Evolutionary conservation across 2,888 invertebrate genomes (phyloP).

Genomic region (Mythimna albipuncta): DNA sequence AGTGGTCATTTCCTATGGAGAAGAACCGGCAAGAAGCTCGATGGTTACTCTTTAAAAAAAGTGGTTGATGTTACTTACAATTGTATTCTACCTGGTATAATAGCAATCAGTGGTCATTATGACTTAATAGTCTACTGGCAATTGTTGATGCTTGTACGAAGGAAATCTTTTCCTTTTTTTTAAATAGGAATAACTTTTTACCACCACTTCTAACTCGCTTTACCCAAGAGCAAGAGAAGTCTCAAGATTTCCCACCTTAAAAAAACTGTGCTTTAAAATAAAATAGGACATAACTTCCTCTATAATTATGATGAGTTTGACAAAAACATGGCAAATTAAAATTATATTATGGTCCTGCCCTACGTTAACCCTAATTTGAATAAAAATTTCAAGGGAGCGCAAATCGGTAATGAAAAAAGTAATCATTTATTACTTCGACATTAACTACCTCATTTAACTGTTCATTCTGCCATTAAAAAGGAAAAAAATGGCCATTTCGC

Average conservation of each 20-base stretch:
- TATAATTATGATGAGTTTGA: not conserved
- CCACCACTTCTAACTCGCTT: too few relatives aligned
- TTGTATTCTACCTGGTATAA: slow-evolving; percentile 1
- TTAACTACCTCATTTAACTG: slow-evolving; percentile 27
- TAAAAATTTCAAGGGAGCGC: not conserved
- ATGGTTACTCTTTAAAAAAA: too few relatives aligned
- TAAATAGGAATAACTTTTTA: not conserved
- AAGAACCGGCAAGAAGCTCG: too few relatives aligned
- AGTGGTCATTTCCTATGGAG: too few relatives aligned
- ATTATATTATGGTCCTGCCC: not conserved
- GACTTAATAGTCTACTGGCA: not conserved
- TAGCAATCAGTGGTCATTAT: not conserved
- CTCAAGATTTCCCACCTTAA: too few relatives aligned
- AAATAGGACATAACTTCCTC: not conserved
- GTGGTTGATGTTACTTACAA: too few relatives aligned
- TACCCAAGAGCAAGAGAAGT: too few relatives aligned
- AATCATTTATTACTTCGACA: slow-evolving; percentile 32
- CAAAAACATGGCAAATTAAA: not conserved
- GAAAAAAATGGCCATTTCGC: slow-evolving; percentile 10
- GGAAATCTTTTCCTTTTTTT: not conserved
- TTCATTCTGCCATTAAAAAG: slow-evolving; percentile 9
- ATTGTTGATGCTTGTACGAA: not conserved
- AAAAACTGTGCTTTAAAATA: not conserved
- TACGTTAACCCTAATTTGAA: slow-evolving; percentile 25
- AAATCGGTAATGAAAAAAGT: slow-evolving; percentile 17